Conservation (phyloP, 2,797 vertebrate species). For the Rhyacichthys aspro region DNA sequence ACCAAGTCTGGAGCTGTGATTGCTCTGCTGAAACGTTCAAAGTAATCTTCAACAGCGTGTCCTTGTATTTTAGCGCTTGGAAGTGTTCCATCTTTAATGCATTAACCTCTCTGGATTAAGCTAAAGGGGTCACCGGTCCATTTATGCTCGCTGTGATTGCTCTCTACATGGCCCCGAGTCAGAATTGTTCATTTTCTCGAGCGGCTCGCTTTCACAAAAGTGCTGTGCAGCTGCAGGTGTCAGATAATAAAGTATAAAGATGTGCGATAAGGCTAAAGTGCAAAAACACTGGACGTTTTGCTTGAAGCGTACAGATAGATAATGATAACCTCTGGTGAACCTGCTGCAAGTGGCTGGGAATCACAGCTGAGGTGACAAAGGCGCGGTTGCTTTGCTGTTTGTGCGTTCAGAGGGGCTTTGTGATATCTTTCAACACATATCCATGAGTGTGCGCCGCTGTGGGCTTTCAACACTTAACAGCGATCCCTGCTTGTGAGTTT, state of each 20-base stretch:
- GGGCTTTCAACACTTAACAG: slow-evolving; percentile 29
- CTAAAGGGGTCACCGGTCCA: slow-evolving; percentile 54
- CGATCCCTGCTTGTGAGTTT: slow-evolving; percentile 32
- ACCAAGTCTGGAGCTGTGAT: not conserved
- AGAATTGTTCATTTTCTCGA: slow-evolving; percentile 49
- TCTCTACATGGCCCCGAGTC: slow-evolving; percentile 41
- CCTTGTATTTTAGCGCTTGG: slow-evolving; percentile 43
- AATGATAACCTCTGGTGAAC: slow-evolving; percentile 30
- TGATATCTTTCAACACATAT: slow-evolving; percentile 11
- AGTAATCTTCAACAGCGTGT: slow-evolving; percentile 31
- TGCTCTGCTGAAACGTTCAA: slow-evolving; percentile 19
- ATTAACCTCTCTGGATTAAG: slow-evolving; percentile 64
- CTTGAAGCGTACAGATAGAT: slow-evolving; percentile 17
- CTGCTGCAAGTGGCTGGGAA: slow-evolving; percentile 11
- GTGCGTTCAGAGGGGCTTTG: slow-evolving; percentile 1
- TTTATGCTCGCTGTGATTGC: slow-evolving; percentile 53
- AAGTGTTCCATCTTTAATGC: slow-evolving; percentile 54
- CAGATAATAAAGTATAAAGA: slow-evolving; percentile 49
- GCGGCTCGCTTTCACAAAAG: slow-evolving; percentile 21
- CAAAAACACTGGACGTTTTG: slow-evolving; percentile 21
- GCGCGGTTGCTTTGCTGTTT: slow-evolving; percentile 5
- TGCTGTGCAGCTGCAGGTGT: slow-evolving; percentile 40
- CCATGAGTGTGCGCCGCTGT: slow-evolving; percentile 10
- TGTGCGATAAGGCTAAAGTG: slow-evolving; percentile 36
- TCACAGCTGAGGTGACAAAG: slow-evolving; percentile 8